phyloP scores from a whole-genome alignment of 1,140 invertebrate species.

The Aricia agestis region DNA sequence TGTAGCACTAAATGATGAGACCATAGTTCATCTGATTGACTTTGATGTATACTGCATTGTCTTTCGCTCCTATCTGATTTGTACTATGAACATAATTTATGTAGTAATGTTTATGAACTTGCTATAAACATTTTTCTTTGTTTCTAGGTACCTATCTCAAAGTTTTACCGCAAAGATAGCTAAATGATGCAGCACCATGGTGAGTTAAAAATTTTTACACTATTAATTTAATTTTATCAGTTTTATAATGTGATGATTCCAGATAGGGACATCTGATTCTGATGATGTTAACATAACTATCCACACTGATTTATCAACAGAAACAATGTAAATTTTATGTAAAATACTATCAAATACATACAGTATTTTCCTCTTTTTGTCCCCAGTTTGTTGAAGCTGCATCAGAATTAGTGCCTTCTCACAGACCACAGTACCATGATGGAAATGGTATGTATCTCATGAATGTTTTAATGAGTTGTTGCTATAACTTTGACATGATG shows the following conservation, averaged over 20 bases:
- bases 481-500: constrained; percentile 28
- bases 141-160: neutral
- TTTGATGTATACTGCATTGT: constrained; percentile 42
- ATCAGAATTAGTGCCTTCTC: neutral
- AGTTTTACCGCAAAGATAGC: neutral
- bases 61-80: constrained; percentile 53
- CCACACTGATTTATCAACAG: constrained; percentile 23
- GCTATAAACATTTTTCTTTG: neutral
- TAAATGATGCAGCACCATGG: neutral
- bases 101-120: neutral
- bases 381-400: neutral
- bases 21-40: constrained; percentile 48
- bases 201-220: neutral
- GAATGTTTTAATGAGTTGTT: neutral
- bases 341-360: neutral
- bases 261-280: constrained; percentile 64
- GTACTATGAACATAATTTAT: constrained; percentile 14
- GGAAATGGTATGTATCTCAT: neutral
- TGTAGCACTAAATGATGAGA: constrained; percentile 33
- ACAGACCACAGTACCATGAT: neutral
- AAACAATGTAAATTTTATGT: neutral
- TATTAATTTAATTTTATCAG: neutral
- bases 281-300: constrained; percentile 53
- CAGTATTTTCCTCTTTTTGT: neutral
- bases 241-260: constrained; percentile 45